These are phyloP conservation scores for Junonia oenone DNA, from an alignment of 2,888 invertebrate genomes.

Conservation along the genomic window DNA sequence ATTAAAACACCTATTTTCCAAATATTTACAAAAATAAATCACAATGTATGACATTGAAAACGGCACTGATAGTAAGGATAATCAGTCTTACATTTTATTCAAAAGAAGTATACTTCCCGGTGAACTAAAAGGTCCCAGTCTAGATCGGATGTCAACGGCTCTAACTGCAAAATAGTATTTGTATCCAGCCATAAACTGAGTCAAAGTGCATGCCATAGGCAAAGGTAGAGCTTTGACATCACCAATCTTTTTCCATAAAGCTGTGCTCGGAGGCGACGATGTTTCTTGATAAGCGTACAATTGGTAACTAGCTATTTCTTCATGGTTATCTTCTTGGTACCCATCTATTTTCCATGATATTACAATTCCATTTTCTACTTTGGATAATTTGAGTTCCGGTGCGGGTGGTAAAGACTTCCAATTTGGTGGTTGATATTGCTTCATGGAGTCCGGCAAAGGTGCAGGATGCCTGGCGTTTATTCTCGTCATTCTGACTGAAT, in stretches of 20 bases:
- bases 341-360: conserved; percentile 94
- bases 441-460: conserved; percentile 78
- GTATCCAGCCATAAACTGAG: conserved; percentile 94
- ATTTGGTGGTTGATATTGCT: conserved; percentile 63
- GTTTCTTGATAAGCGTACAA: conserved; percentile 96
- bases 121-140: conserved; percentile 90
- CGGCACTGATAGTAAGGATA: conserved; percentile 23
- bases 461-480: conserved; percentile 78
- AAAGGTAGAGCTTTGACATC: conserved; percentile 94
- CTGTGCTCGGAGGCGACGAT: conserved; percentile 82
- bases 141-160: conserved; percentile 89
- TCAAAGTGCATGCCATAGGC: conserved; percentile 97
- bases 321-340: conserved; percentile 81
- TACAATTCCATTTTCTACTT: conserved; percentile 91
- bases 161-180: conserved; percentile 96
- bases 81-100: conserved; percentile 70
- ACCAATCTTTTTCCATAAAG: conserved; percentile 95
- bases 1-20: conserved; percentile 32
- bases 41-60: conserved; percentile 42
- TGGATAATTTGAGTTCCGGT: conserved; percentile 89
- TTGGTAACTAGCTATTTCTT: conserved; percentile 92
- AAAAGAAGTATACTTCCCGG: conserved; percentile 86
- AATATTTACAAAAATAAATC: conserved; percentile 31
- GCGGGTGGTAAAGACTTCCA: conserved; percentile 89
- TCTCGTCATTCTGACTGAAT: conserved; percentile 14